Base-by-base conservation (phyloP, 1,140 invertebrate species). In the Ceratitis capitata region DNA sequence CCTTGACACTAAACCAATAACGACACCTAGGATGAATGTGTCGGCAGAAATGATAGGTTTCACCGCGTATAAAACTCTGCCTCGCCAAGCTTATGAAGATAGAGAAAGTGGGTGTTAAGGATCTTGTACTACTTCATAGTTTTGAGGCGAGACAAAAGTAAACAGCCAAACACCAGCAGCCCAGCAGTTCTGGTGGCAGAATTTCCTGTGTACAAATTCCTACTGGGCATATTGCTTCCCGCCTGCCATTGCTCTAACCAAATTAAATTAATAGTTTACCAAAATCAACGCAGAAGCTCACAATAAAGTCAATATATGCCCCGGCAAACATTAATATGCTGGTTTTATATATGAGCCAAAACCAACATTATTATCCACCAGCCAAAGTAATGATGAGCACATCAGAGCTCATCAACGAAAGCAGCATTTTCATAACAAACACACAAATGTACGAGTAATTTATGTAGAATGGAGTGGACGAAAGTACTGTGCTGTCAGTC, bases 291-390 rank as follows among this genome's bases (percentile, higher is more conserved):
- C 69, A 84, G 61, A 82, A 85, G 69, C 85, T 85, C 86, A 45
- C 87, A 88, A 87, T 86, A 86, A 84, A 86, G 87, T 87, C 85
- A 85, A 86, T 45, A 45, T 56, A n/a, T n/a, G n/a, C n/a, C 45
- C 23, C 69, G 51, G 39, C 61, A 64, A 88, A 86, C 86, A 86
- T 84, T n/a, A 82, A 84, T 84, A 23, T 16, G 42, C 39, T 45
- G 19, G 35, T 14, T 56, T 19, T 69, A 19, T 69, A 19, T 14
- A 42, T 69, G 35, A 35, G 39, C 39, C 69, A 74, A 16, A 12
- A 39, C 64, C 58, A 69, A 42, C 16, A 47, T 78, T 45, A 12
- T 78, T 45, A 12, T 3, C 35, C 39, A 78, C 35, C 19, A 45
- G 39, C n/a, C 2, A 6, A 5, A 35, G 32, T 23, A 78, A 45